phyloP scores from a whole-genome alignment of 2,888 invertebrate genomes.

The Xestia xanthographa region DNA sequence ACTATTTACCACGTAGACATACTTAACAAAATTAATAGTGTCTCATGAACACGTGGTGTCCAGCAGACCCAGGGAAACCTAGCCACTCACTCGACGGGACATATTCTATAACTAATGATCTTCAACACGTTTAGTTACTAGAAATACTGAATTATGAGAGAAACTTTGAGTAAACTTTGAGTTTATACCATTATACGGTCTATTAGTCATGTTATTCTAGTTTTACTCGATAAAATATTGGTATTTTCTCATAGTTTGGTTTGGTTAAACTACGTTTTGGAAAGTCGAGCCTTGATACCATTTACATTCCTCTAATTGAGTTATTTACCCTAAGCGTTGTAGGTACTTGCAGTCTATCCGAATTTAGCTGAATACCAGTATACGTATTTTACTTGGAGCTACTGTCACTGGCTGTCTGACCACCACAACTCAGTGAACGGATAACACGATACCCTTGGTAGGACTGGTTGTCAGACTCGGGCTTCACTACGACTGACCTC shows the following conservation, averaged over 20 bases:
- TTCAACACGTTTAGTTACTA: constrained; percentile 9
- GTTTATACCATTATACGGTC: constrained; percentile 15
- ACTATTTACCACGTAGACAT: background rate
- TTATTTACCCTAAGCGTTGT: background rate
- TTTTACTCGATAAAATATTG: constrained; percentile 43
- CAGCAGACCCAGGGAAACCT: constrained; percentile 18
- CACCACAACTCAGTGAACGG: background rate
- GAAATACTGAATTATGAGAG: constrained; percentile 30
- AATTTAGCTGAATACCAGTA: background rate
- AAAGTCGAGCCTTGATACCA: constrained; percentile 10
- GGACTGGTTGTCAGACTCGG: no score
- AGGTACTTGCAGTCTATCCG: background rate
- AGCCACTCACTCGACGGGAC: constrained; percentile 4
- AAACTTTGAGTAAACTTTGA: constrained; percentile 18
- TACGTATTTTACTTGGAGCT: no score
- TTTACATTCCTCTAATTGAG: constrained; percentile 13
- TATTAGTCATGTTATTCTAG: constrained; percentile 15
- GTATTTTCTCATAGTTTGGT: constrained; percentile 23
- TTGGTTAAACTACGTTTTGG: constrained; percentile 8
- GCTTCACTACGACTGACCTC: no score
- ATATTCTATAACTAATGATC: constrained; percentile 52
- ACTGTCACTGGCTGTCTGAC: background rate
- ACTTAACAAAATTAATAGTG: constrained; percentile 44
- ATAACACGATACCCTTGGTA: background rate
- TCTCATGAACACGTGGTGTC: constrained; percentile 49